Base-by-base conservation (phyloP, 1,140 invertebrate genomes). In the Caenorhabditis inopinata region DNA sequence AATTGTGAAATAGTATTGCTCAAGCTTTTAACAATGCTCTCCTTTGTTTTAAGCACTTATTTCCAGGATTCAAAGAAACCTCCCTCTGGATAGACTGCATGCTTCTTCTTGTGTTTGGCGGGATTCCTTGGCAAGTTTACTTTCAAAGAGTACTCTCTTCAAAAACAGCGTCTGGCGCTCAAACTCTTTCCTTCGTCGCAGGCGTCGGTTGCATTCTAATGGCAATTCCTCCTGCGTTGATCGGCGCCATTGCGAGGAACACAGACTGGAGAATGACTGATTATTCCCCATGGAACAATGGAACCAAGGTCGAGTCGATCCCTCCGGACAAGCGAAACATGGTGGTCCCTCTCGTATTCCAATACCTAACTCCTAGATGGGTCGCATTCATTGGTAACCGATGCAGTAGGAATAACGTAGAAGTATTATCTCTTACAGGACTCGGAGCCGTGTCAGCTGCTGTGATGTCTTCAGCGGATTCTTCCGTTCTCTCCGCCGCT, bases 81-180 rank as follows among this genome's bases (percentile, higher is more conserved):
- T 94, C 93, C 88, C 92, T 91, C 73, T 99, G 97, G 89, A 87
- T 96, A 23, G 97, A 99, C 90, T 93, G 94, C 83, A 95, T 94
- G 25, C 90, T 99, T 74, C 91, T 99, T 58, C 91, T 98, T 9
- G 91, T 97, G 49, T 97, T 98, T 86, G 97, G 97, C 9, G 97
- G 97, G 27, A 98, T 99, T 85, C 97, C 97, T 0, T 99, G 97
- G 97, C 95, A 96, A 92, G 96, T 97, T 3, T 98, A 98, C 88
- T 98, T 98, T 90, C 97, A 99, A 91, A 90, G 97, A 48, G 96
- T 99, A 0, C 90, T 99, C 74, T 97, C 96, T 45, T 95, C 95
- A 83, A 96, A 96, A 91, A 94, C 95, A 1, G 95, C 96, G 0
- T 92, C 92, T 0, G 92, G 95, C 78, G 96, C 96, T 7, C 95